Evolutionary conservation across 2,113 vertebrate species (phyloP).

Genomic region (Platycercus adscitus): DNA sequence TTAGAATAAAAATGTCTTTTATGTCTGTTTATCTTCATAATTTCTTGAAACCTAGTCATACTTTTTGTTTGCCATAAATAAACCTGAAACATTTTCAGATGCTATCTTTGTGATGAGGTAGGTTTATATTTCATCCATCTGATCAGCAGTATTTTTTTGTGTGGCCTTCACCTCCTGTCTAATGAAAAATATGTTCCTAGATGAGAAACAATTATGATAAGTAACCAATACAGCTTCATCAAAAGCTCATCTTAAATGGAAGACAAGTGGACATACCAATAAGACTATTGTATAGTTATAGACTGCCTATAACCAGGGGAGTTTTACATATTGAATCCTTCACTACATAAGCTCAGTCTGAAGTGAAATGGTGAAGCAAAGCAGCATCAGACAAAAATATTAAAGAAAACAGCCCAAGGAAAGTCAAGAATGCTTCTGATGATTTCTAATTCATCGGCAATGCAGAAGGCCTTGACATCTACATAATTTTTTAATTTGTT

Average conservation of each 20-base stretch:
- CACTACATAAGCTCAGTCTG: not conserved
- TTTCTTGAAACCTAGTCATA: slow-evolving; percentile 68
- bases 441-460: not conserved
- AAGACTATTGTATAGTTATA: not conserved
- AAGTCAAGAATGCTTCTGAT: not conserved
- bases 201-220: slow-evolving; percentile 45
- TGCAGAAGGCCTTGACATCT: not conserved
- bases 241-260: slow-evolving; percentile 51
- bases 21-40: slow-evolving; percentile 72
- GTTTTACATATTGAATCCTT: not conserved
- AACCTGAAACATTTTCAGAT: slow-evolving; percentile 33
- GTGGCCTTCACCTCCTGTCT: slow-evolving; percentile 36
- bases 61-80: slow-evolving; percentile 60
- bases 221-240: slow-evolving; percentile 22
- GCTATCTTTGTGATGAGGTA: slow-evolving; percentile 53
- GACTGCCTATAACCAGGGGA: not conserved
- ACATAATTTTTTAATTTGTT: not conserved
- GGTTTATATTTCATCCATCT: slow-evolving; percentile 37
- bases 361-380: not conserved
- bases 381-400: not conserved
- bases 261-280: not conserved
- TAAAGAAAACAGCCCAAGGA: not conserved
- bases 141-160: slow-evolving; percentile 24
- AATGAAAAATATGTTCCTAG: slow-evolving; percentile 54
- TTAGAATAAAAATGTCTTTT: slow-evolving; percentile 76